Evolutionary conservation across 1,140 invertebrate genomes (phyloP).

Genomic region (Elymnias hypermnestra): DNA sequence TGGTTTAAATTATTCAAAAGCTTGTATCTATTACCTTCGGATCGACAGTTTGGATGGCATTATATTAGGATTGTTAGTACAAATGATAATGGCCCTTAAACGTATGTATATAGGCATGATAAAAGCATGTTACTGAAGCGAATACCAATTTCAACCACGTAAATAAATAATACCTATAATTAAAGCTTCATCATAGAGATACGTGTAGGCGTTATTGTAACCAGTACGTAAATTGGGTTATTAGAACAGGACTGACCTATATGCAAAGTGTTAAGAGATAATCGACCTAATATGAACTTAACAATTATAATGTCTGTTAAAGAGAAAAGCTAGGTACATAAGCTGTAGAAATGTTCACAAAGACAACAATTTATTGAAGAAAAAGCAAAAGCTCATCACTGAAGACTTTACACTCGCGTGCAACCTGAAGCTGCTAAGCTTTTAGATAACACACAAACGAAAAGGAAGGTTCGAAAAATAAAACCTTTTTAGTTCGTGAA

Average conservation of each 20-base stretch:
- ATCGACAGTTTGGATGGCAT: constrained; percentile 1
- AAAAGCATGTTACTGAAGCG: background rate
- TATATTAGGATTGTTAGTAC: background rate
- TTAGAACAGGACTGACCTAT: background rate
- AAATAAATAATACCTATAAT: constrained; percentile 3
- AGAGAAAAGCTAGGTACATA: no score
- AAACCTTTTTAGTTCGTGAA: no score
- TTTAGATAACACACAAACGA: no score
- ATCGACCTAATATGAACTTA: no score
- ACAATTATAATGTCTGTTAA: no score
- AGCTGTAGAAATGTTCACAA: no score
- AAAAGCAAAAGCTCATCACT: no score
- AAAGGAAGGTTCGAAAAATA: no score
- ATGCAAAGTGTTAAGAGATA: no score
- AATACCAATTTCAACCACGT: background rate
- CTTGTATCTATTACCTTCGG: constrained; percentile 1
- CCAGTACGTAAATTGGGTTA: background rate
- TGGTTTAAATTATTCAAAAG: constrained; percentile 1
- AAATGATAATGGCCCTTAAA: background rate
- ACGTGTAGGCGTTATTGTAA: background rate
- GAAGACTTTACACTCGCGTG: no score
- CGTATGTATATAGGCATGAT: background rate
- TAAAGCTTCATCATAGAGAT: background rate
- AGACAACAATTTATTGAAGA: no score
- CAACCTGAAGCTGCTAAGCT: no score